phyloP scores from a whole-genome alignment of 2,888 invertebrate genomes.

The Ethmia dodecea region DNA sequence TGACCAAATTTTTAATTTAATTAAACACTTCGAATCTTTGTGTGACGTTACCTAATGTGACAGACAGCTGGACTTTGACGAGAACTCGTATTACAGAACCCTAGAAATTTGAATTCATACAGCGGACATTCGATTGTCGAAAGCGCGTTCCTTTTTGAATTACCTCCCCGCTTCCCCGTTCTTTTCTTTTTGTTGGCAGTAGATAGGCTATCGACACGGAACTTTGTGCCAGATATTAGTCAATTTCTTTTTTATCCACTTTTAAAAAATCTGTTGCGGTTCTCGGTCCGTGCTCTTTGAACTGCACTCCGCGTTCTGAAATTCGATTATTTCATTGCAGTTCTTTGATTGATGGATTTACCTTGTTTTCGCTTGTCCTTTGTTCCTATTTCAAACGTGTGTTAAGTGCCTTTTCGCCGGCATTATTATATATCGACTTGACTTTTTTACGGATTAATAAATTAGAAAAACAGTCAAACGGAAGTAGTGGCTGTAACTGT shows the following conservation, averaged over 20 bases:
- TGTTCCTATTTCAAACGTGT: conserved; percentile 43
- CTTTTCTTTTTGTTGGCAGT: conserved; percentile 59
- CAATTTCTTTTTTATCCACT: conserved; percentile 42
- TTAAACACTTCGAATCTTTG: no score
- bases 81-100: no score
- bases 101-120: conserved; percentile 32
- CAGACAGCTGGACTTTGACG: no score
- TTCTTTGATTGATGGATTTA: conserved; percentile 72
- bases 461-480: neutral
- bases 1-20: no score
- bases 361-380: conserved; percentile 50
- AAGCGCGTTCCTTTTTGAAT: conserved; percentile 45
- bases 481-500: conserved; percentile 17
- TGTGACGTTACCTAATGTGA: no score
- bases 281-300: conserved; percentile 66
- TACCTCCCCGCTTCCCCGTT: conserved; percentile 46
- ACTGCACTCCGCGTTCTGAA: conserved; percentile 63
- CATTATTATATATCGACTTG: neutral
- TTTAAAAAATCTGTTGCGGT: conserved; percentile 63
- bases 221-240: conserved; percentile 70
- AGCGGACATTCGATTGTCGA: conserved; percentile 28
- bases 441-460: neutral
- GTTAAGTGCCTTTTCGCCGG: conserved; percentile 52
- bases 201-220: conserved; percentile 60
- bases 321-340: conserved; percentile 70